A percentile compares a stretch with the other conserved stretches of the same genome.
phyloP scores from a whole-genome alignment of 1,140 invertebrate species.

The Magallana angulata region DNA sequence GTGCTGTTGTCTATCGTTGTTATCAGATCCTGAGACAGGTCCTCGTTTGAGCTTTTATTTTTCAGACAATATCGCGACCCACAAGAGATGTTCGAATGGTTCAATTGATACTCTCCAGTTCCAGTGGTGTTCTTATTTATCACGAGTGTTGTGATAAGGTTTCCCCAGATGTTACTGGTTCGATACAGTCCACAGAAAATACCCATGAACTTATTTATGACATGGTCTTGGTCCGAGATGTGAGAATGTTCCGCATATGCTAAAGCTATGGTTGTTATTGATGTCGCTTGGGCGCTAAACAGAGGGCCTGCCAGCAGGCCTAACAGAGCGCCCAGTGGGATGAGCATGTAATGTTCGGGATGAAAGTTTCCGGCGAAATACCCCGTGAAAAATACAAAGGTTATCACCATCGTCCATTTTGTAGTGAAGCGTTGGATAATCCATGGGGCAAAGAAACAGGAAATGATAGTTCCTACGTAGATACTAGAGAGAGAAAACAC shows the following conservation, averaged over 20 bases:
- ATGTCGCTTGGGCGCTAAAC: conserved; percentile 77
- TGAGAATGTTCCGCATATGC: conserved; percentile 72
- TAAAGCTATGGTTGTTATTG: conserved; percentile 74
- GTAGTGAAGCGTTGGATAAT: conserved; percentile 73
- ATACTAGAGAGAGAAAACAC: conserved; percentile 76
- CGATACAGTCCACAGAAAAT: conserved; percentile 76
- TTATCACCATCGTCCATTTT: conserved; percentile 76
- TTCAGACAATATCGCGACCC: conserved; percentile 49
- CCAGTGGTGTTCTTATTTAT: conserved; percentile 68
- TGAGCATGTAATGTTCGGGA: conserved; percentile 71
- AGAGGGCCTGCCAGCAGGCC: conserved; percentile 74
- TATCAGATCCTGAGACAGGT: conserved; percentile 18
- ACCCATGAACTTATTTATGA: conserved; percentile 76
- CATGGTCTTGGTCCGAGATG: conserved; percentile 66
- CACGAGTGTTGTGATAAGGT: conserved; percentile 74
- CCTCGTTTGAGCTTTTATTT: neutral
- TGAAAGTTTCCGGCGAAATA: conserved; percentile 77
- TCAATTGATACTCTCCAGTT: conserved; percentile 19
- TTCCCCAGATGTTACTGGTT: conserved; percentile 77
- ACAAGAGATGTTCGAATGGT: conserved; percentile 43
- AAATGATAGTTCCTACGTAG: conserved; percentile 75
- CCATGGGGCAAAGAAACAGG: conserved; percentile 76
- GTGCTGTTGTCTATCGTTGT: conserved; percentile 67
- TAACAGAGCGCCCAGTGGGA: conserved; percentile 71
- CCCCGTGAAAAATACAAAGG: conserved; percentile 72